A percentile compares a stretch with the other conserved stretches of the same genome.
These are phyloP conservation scores for Bombus polaris DNA, from an alignment of 1,140 invertebrate species.

Conservation along the genomic window DNA sequence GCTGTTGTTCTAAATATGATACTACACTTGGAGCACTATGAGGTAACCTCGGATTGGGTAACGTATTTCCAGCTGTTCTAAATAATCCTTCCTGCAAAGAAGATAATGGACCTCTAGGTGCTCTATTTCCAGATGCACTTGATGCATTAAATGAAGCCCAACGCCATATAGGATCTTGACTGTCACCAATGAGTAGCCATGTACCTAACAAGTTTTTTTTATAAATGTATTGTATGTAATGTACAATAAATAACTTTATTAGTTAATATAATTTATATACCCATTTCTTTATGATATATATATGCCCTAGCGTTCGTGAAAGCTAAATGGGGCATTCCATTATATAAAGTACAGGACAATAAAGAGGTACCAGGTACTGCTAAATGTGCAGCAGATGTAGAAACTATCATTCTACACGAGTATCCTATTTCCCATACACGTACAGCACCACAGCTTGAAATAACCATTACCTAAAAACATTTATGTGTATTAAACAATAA, in stretches of 20 bases:
- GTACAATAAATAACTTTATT: neutral
- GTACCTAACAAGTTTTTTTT: conserved; percentile 66
- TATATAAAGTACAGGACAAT: conserved; percentile 76
- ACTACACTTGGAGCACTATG: conserved; percentile 81
- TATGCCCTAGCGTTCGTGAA: conserved; percentile 80
- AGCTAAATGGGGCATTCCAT: conserved; percentile 80
- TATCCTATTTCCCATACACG: conserved; percentile 80
- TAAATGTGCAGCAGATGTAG: conserved; percentile 79
- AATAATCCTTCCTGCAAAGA: conserved; percentile 78
- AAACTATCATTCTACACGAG: conserved; percentile 76
- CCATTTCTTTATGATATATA: conserved; percentile 81
- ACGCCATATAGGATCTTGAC: conserved; percentile 82
- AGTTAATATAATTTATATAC: conserved; percentile 56
- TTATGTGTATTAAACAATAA: neutral
- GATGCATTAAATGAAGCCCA: conserved; percentile 78
- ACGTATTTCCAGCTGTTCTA: conserved; percentile 71
- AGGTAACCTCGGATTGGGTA: conserved; percentile 76
- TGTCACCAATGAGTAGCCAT: conserved; percentile 82
- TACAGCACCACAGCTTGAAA: conserved; percentile 80
- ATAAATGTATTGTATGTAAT: neutral
- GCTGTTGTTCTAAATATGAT: conserved; percentile 90
- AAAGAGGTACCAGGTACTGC: conserved; percentile 76
- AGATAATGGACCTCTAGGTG: conserved; percentile 76
- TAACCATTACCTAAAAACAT: conserved; percentile 77
- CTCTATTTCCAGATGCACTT: conserved; percentile 69